Percentiles rank a stretch among this genome's conserved stretches.
phyloP scores from a whole-genome alignment of 2,113 vertebrate genomes.

The Alces alces region DNA sequence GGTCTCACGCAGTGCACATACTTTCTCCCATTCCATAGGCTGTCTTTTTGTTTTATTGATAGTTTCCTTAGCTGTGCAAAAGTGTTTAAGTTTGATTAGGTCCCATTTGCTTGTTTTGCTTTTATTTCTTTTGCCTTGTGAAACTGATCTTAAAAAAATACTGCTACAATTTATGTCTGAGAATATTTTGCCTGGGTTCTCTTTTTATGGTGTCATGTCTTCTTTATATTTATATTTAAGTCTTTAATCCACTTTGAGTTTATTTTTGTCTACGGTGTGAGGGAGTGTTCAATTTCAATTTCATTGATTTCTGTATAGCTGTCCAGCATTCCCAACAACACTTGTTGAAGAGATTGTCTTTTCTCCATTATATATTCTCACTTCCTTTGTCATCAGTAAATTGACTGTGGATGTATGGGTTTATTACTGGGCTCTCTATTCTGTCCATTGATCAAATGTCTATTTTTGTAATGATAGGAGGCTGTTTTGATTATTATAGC shows the following conservation, averaged over 20 bases:
- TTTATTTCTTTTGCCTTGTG: neutral
- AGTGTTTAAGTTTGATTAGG: neutral
- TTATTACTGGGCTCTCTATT: neutral
- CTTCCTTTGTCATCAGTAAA: neutral
- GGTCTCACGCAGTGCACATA: neutral
- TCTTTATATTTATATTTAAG: neutral
- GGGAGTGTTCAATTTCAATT: neutral
- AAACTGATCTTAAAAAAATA: neutral
- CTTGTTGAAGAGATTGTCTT: neutral
- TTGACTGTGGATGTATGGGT: neutral
- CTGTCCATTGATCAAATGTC: neutral
- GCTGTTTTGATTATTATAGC: neutral
- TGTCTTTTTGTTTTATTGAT: neutral
- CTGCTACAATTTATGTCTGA: neutral
- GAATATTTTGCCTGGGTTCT: neutral
- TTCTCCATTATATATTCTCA: neutral
- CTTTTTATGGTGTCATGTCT: neutral
- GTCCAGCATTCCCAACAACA: neutral
- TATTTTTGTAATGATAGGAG: neutral
- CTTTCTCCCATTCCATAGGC: neutral
- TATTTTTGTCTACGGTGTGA: neutral
- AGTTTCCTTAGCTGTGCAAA: neutral
- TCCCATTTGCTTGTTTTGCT: neutral
- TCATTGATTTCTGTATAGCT: neutral
- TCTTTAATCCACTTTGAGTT: neutral